Percentiles rank a stretch among this genome's conserved stretches.
These are phyloP conservation scores for Cyclina sinensis DNA, from an alignment of 1,140 invertebrate species.

Conservation along the genomic window DNA sequence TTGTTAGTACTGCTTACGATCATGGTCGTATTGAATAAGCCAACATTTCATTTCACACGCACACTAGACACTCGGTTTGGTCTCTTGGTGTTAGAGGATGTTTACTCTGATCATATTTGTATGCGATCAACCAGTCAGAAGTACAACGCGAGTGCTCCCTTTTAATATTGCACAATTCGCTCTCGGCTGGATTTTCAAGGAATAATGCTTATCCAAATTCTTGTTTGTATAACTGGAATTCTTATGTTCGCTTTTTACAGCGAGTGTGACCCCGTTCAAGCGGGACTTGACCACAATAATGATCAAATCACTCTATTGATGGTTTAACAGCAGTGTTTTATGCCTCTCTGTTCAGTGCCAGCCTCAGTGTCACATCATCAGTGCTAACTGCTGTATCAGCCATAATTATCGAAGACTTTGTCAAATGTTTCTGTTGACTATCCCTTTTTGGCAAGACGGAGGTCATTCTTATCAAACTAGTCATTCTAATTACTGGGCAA, in stretches of 20 bases:
- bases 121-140: background rate
- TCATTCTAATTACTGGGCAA: background rate
- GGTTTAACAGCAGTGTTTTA: constrained; percentile 78
- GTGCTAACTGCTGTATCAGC: constrained; percentile 31
- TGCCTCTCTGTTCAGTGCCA: constrained; percentile 34
- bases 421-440: constrained; percentile 89
- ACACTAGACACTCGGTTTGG: constrained; percentile 73
- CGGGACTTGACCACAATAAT: constrained; percentile 87
- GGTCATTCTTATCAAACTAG: background rate
- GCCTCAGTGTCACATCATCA: constrained; percentile 34
- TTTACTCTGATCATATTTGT: background rate
- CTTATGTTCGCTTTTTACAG: constrained; percentile 93
- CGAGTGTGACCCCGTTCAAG: constrained; percentile 92
- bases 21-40: constrained; percentile 8
- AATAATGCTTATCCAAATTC: background rate
- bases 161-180: constrained; percentile 87
- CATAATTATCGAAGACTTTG: constrained; percentile 94
- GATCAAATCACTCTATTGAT: constrained; percentile 91
- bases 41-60: constrained; percentile 78
- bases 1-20: constrained; percentile 90
- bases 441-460: constrained; percentile 89
- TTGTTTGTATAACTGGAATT: constrained; percentile 42
- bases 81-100: constrained; percentile 25
- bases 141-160: constrained; percentile 42
- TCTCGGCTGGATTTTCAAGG: constrained; percentile 20